Conservation (phyloP, 2,888 invertebrate genomes). For the Drosophila tanythrix region DNA sequence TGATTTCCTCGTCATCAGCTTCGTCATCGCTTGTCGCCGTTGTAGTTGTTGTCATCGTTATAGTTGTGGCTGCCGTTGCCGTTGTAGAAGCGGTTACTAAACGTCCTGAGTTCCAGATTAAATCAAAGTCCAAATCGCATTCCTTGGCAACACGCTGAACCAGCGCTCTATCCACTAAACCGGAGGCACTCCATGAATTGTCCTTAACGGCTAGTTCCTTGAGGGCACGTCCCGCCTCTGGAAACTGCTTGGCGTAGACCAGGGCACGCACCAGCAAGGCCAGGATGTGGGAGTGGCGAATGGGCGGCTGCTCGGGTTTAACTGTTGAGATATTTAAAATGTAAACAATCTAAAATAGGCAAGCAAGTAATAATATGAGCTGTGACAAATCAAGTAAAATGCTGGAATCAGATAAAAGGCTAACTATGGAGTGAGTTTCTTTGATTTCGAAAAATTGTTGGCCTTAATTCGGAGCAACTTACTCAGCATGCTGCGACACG, state of each 20-base stretch:
- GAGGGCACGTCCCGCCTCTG: constrained; percentile 82
- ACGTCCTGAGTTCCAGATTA: constrained; percentile 83
- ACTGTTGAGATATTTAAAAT: constrained; percentile 59
- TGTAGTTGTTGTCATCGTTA: constrained; percentile 49
- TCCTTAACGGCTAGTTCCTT: constrained; percentile 83
- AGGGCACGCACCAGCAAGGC: constrained; percentile 83
- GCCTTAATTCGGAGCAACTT: constrained; percentile 28
- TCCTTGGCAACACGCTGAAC: constrained; percentile 84
- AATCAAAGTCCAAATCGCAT: constrained; percentile 84
- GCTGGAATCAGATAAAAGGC: neutral
- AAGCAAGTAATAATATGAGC: neutral
- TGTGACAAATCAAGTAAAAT: no score
- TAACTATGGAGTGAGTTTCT: neutral
- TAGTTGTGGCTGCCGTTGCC: constrained; percentile 56
- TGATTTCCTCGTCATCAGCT: constrained; percentile 82
- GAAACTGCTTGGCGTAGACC: constrained; percentile 81
- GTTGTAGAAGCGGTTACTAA: constrained; percentile 48
- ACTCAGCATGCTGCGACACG: constrained; percentile 84
- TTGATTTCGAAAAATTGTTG: neutral
- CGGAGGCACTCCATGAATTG: constrained; percentile 82
- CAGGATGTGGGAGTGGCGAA: constrained; percentile 83
- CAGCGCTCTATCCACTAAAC: constrained; percentile 80
- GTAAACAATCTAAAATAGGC: neutral
- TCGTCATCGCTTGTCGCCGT: constrained; percentile 62
- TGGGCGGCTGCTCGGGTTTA: constrained; percentile 84